Evolutionary conservation across 2,797 vertebrate species (phyloP), one percentile per base, ranked within the genome.

Genomic region (Pteropus rufus): DNA sequence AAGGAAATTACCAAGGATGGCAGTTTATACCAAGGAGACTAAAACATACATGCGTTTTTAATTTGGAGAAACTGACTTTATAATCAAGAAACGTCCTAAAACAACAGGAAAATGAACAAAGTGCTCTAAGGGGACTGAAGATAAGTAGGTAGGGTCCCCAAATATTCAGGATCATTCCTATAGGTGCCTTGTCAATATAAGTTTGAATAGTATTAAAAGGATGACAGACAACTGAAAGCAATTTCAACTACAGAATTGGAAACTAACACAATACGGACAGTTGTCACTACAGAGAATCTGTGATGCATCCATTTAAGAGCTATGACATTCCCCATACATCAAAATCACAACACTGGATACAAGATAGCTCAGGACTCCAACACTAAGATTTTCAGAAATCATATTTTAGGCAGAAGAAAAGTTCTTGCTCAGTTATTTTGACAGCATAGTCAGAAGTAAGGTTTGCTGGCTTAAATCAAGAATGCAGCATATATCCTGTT

Each of bases 361-460:
- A 21, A 34, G 34, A 73, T 16, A 77, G 56, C 8, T 77, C 23
- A 85, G 24, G 26, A 89, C 14, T 21, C 56, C 64, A 19, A 77
- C 21, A 58, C 2, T 26, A 72, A 87, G 39, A 85, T 49, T 56
- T 73, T 76, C 41, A 85, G 90, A 96, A 69, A 95, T 56, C n/a
- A 23, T n/a, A 36, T 34, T 82, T 79, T n/a, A 80, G 79, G 60
- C 41, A 82, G 93, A 81, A 93, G 34, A 46, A 89, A 95, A 97
- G 92, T 95, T 97, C 64, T 81, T 70, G 39, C 24, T 86, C 58
- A 65, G 5, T 92, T 75, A 76, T 84, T 82, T 46, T 89, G 85
- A 70, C 62, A 93, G 79, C 70, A 93, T 0, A 26, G 54, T 6
- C 54, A 83, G 39, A 31, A 86, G 69, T 19, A 64, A 69, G 67